These are phyloP conservation scores for Troglohyphantes excavatus DNA, from an alignment of 2,888 invertebrate species.

Conservation along the genomic window DNA sequence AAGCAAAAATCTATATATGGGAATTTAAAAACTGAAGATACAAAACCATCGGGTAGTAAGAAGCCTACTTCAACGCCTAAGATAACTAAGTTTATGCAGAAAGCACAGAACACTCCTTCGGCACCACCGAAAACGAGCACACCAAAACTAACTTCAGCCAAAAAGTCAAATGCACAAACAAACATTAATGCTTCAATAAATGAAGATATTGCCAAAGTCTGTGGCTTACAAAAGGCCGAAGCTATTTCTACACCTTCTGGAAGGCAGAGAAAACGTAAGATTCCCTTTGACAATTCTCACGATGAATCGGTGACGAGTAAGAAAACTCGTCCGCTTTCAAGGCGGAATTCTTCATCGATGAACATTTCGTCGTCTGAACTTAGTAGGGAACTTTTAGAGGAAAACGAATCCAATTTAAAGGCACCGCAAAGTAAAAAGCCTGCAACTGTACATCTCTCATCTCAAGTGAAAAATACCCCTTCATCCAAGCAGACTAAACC, in stretches of 20 bases:
- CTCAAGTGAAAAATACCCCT: too few species aligned
- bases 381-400: too few species aligned
- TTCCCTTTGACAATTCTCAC: slow-evolving; percentile 53
- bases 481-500: too few species aligned
- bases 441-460: too few species aligned
- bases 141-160: background rate
- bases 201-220: too few species aligned
- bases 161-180: background rate
- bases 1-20: slow-evolving; percentile 34
- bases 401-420: too few species aligned
- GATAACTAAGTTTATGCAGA: background rate
- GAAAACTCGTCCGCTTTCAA: background rate
- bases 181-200: background rate
- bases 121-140: background rate
- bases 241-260: slow-evolving; percentile 9
- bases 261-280: slow-evolving; percentile 23
- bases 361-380: too few species aligned
- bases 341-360: too few species aligned
- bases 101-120: background rate
- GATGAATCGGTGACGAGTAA: background rate
- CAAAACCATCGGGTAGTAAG: background rate
- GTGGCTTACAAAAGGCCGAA: background rate
- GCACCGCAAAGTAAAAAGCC: too few species aligned
- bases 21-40: background rate
- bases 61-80: slow-evolving; percentile 8